phyloP scores from a whole-genome alignment of 2,797 vertebrate genomes.

The Enteromius anoplus region DNA sequence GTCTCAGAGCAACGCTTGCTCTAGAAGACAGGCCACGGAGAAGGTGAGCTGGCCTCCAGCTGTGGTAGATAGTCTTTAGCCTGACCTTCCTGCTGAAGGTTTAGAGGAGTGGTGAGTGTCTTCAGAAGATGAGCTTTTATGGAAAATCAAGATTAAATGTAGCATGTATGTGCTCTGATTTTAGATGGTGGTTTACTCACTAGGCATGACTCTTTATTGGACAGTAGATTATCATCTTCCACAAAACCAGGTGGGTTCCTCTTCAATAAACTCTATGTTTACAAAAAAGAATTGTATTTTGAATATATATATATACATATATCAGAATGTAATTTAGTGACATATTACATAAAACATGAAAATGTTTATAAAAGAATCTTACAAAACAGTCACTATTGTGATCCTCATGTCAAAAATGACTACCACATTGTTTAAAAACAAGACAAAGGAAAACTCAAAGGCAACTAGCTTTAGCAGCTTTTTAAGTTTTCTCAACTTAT shows the following conservation, averaged over 20 bases:
- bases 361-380: neutral
- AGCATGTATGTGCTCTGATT: slow-evolving; percentile 44
- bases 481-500: too few relatives aligned
- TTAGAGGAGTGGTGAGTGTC: neutral
- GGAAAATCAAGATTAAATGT: neutral
- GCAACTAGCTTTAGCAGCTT: too few relatives aligned
- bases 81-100: slow-evolving; percentile 9
- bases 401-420: neutral
- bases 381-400: neutral
- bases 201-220: slow-evolving; percentile 94
- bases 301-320: neutral
- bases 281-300: too few relatives aligned
- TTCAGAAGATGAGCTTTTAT: neutral
- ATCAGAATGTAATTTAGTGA: neutral
- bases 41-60: slow-evolving; percentile 68
- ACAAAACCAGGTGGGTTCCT: slow-evolving; percentile 80
- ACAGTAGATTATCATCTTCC: slow-evolving; percentile 86
- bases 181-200: slow-evolving; percentile 87
- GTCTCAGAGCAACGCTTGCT: slow-evolving; percentile 65
- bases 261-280: neutral
- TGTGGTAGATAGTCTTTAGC: neutral
- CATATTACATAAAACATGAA: neutral
- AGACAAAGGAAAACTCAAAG: too few relatives aligned
- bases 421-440: too few relatives aligned
- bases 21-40: slow-evolving; percentile 66